A percentile compares a stretch with the other conserved stretches of the same genome.
Evolutionary conservation across 2,113 vertebrate species (phyloP).

Genomic region (Ceyx cyanopectus): DNA sequence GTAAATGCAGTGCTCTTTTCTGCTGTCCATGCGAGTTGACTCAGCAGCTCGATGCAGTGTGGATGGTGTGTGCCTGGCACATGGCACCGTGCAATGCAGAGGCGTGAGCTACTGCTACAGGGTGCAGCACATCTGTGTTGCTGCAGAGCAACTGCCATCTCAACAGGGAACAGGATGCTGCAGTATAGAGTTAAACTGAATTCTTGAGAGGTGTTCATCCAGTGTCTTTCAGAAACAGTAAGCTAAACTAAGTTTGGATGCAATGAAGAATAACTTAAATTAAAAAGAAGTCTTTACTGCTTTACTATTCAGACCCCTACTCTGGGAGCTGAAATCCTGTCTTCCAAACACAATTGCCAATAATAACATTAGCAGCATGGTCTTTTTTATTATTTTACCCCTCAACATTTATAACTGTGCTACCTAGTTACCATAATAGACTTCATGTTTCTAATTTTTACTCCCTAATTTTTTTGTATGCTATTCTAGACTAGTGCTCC

Average conservation of each 20-base stretch:
- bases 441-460: background rate
- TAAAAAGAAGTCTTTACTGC: background rate
- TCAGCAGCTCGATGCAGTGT: background rate
- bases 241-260: background rate
- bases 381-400: background rate
- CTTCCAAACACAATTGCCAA: background rate
- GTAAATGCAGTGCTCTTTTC: background rate
- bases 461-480: too few relatives aligned
- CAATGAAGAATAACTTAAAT: background rate
- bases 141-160: background rate
- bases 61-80: background rate
- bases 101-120: background rate
- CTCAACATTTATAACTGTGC: background rate
- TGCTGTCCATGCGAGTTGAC: background rate
- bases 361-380: background rate
- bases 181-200: background rate
- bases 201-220: background rate
- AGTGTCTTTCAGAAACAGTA: background rate
- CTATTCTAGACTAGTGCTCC: background rate
- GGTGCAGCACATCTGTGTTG: background rate
- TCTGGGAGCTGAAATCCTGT: background rate
- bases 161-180: background rate
- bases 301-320: background rate
- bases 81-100: fast-evolving
- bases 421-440: background rate